Base-by-base conservation (phyloP, 2,888 invertebrate species). In the Abscondita cerata region DNA sequence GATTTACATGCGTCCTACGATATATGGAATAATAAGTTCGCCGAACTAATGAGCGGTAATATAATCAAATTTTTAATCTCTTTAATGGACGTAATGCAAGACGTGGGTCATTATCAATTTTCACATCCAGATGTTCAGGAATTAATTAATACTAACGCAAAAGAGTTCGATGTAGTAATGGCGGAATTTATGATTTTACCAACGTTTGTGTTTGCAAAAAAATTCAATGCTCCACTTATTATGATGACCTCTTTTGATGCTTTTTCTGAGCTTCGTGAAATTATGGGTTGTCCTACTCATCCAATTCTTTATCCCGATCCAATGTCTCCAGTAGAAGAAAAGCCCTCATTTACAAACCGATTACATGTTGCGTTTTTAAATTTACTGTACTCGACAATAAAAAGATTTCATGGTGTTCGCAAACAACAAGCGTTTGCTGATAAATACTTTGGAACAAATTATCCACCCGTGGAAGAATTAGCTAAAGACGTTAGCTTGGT, bases 1-100 rank as follows among this genome's bases (percentile, higher is more conserved):
- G 77, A 81, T 64, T 48, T 80, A 0, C 71, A 75, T 50, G 70
- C 71, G 40, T 64, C 80, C 0, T 81, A 82, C 50, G 31, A 40
- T 1, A 1, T 50, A 1, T 36, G 6, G 9, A 38, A 25, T 8
- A 65, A 52, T 2, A 1, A 8, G 9, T 3, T 38, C 13, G 4
- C 6, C 15, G 12, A 2, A 9, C 19, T 19, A 2, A 20, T 0
- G 1, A 12, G 4, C 5, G 0, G 6, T 12, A 11, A 5, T 52
- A 9, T 34, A 8, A 2, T 19, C 8, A 6, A 11, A 8, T 6
- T n/a, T n/a, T 1, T 19, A 16, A 4, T 25, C 6, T 2, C 6
- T 25, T 4, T 25, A 6, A 6, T 6, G 25, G 25, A 25, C 2
- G 25, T 6, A 6, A 4, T 25, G 2, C 6, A 25, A 4, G 6